Evolutionary conservation across 2,797 vertebrate species (phyloP).

Genomic region (Anisognathus igniventris): DNA sequence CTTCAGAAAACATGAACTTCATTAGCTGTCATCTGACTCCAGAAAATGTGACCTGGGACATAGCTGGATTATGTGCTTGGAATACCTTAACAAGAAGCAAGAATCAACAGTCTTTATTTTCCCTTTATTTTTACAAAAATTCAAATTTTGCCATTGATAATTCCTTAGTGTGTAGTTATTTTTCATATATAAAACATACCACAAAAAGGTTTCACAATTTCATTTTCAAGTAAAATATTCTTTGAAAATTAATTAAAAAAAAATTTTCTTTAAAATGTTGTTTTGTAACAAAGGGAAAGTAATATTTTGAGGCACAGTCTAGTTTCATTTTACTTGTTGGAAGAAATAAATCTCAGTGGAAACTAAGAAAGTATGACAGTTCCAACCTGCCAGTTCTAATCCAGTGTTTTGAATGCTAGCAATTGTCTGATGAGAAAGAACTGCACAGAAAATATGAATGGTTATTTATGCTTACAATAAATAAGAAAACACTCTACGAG

Average conservation of each 20-base stretch:
- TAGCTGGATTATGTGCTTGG: neutral
- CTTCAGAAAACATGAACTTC: neutral
- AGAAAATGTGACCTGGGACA: neutral
- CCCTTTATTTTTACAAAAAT: neutral
- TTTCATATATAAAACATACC: neutral
- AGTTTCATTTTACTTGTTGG: neutral
- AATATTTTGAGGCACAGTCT: neutral
- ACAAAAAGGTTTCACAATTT: neutral
- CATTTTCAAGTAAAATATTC: neutral
- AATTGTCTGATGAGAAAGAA: neutral
- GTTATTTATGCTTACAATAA: neutral
- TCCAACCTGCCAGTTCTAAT: neutral
- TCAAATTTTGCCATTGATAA: neutral
- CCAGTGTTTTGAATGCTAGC: neutral
- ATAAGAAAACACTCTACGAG: neutral
- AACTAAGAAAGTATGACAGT: neutral
- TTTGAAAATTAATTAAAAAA: neutral
- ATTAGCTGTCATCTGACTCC: neutral
- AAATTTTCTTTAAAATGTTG: neutral
- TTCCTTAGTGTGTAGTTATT: neutral
- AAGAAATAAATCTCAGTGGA: neutral
- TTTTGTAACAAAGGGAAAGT: neutral
- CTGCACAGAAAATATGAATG: neutral
- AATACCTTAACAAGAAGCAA: neutral
- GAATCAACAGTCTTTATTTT: neutral